Conservation (phyloP, 2,888 invertebrate genomes). For the Epirrhoe tristata region DNA sequence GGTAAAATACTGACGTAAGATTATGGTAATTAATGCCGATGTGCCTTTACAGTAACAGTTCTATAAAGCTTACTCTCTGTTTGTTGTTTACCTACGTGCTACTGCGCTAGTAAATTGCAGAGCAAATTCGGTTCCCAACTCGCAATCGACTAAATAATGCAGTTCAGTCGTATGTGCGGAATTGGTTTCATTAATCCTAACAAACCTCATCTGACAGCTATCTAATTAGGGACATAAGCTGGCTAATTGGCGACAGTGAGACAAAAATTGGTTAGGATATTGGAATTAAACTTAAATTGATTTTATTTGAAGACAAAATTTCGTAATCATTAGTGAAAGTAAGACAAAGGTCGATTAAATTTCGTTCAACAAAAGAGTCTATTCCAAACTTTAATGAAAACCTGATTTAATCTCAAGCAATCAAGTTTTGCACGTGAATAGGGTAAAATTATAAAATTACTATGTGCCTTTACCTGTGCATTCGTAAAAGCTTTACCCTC, state of each 20-base stretch:
- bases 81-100: slow-evolving; percentile 22
- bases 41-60: neutral
- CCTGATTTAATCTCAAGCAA: slow-evolving; percentile 9
- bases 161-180: slow-evolving; percentile 39
- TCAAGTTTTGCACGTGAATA: slow-evolving; percentile 4
- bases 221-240: slow-evolving; percentile 31
- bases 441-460: slow-evolving; percentile 23
- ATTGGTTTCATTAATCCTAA: slow-evolving; percentile 40
- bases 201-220: slow-evolving; percentile 37
- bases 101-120: slow-evolving; percentile 38
- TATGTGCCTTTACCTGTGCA: slow-evolving; percentile 18
- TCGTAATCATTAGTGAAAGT: neutral
- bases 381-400: slow-evolving; percentile 12
- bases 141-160: slow-evolving; percentile 49
- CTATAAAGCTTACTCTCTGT: slow-evolving; percentile 17
- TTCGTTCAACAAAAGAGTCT: slow-evolving; percentile 2
- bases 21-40: neutral
- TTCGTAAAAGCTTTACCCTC: slow-evolving; percentile 31
- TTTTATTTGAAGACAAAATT: neutral
- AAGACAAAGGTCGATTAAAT: neutral
- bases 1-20: neutral
- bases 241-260: slow-evolving; percentile 14
- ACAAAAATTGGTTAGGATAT: neutral
- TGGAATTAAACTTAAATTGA: neutral
- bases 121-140: slow-evolving; percentile 37